Conservation (phyloP, 2,113 vertebrate genomes). For the Nesospiza acunhae region DNA sequence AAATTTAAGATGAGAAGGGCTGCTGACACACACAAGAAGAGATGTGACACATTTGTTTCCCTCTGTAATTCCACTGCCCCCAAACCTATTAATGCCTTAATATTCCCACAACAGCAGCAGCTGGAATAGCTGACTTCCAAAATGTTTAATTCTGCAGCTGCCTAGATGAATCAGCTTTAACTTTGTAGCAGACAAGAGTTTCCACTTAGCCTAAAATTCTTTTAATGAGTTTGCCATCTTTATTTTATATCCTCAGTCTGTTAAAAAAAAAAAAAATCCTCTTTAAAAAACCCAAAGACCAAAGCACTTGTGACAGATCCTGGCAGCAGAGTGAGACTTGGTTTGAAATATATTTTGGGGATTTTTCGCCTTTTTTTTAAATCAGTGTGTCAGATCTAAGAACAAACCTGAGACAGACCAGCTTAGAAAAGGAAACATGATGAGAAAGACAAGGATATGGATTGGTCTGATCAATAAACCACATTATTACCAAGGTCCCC, state of each 20-base stretch:
- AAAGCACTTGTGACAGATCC: not conserved
- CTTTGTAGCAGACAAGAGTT: not conserved
- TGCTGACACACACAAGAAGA: not conserved
- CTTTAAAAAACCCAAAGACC: not conserved
- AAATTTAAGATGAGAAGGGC: not conserved
- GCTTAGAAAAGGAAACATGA: not conserved
- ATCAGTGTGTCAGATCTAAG: not conserved
- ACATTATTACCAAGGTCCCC: not conserved
- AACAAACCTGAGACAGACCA: not conserved
- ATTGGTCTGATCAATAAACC: not conserved
- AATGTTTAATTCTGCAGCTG: not conserved
- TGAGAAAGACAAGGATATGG: not conserved
- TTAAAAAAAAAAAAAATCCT: not conserved
- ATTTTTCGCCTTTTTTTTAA: fast-evolving
- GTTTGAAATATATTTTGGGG: not conserved
- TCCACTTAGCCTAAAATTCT: not conserved
- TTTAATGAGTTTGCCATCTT: not conserved
- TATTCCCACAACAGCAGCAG: not conserved
- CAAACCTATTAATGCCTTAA: not conserved
- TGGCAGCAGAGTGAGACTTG: not conserved
- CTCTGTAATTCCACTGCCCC: not conserved
- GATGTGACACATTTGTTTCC: not conserved
- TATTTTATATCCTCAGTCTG: not conserved
- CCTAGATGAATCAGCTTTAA: not conserved
- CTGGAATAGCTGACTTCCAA: not conserved